Evolutionary conservation across 2,113 vertebrate species (phyloP).

Genomic region (Gnathonemus echidnorhynchus): DNA sequence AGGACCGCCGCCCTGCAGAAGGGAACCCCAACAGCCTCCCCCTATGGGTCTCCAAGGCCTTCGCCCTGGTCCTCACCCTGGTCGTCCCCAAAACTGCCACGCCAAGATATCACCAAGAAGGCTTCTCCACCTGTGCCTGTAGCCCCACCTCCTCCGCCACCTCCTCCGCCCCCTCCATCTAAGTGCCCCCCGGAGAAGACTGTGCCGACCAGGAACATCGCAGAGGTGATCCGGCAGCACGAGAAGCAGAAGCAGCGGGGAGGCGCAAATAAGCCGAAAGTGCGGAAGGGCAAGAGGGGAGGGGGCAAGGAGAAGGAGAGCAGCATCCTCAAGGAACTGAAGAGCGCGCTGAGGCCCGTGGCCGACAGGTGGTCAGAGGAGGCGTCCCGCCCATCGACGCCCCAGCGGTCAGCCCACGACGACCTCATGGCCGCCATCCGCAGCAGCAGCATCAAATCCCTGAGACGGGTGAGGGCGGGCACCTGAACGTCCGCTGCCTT

Average conservation of each 20-base stretch:
- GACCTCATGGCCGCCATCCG: conserved; percentile 91
- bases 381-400: conserved; percentile 79
- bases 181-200: conserved; percentile 54
- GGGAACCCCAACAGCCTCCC: conserved; percentile 73
- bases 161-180: conserved; percentile 31
- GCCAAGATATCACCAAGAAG: conserved; percentile 42
- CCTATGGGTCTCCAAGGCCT: conserved; percentile 68
- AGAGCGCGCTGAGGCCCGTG: conserved; percentile 76
- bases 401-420: conserved; percentile 79
- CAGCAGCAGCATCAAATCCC: conserved; percentile 65
- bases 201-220: conserved; percentile 80
- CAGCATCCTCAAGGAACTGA: conserved; percentile 74
- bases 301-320: conserved; percentile 53
- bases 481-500: neutral
- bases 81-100: conserved; percentile 66
- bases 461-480: conserved; percentile 68
- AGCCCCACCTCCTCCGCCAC: conserved; percentile 47
- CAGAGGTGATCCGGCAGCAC: conserved; percentile 84
- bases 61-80: conserved; percentile 66
- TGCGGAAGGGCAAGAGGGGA: conserved; percentile 66
- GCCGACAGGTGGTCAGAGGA: conserved; percentile 73
- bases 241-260: conserved; percentile 63
- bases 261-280: conserved; percentile 49
- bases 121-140: conserved; percentile 47
- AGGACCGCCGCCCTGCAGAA: conserved; percentile 73